phyloP scores from a whole-genome alignment of 2,888 invertebrate species.

The Torymus aiolomorphi region DNA sequence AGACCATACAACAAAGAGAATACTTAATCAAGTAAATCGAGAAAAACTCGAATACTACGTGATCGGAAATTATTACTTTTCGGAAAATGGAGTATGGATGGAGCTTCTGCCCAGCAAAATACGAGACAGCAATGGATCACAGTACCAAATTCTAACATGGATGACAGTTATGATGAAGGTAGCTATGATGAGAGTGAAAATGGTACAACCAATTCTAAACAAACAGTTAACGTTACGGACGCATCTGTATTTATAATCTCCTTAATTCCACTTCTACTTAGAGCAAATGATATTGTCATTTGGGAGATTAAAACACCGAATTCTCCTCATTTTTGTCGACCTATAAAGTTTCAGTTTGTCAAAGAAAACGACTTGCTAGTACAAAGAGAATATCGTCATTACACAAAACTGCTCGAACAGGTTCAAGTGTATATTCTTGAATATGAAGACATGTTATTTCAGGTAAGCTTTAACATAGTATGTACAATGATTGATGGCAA shows the following conservation, averaged over 20 bases:
- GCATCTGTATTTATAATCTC: constrained; percentile 37
- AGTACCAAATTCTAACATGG: background rate
- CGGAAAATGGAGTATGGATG: constrained; percentile 45
- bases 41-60: background rate
- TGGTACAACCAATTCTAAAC: no score
- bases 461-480: constrained; percentile 22
- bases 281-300: constrained; percentile 12
- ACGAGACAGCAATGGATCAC: constrained; percentile 37
- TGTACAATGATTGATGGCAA: constrained; percentile 47
- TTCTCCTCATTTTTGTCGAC: constrained; percentile 31
- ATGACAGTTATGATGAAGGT: no score
- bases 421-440: constrained; percentile 6
- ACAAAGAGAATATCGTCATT: constrained; percentile 16
- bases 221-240: background rate
- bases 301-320: constrained; percentile 40
- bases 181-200: no score
- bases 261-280: constrained; percentile 23
- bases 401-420: constrained; percentile 24
- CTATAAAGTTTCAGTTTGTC: constrained; percentile 41
- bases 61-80: constrained; percentile 24
- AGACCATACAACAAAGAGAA: constrained; percentile 24
- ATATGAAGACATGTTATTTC: constrained; percentile 6
- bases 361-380: constrained; percentile 33
- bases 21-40: background rate
- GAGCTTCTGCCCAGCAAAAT: constrained; percentile 26